Conservation (phyloP, 2,797 vertebrate species). For the Botia kubotai region DNA sequence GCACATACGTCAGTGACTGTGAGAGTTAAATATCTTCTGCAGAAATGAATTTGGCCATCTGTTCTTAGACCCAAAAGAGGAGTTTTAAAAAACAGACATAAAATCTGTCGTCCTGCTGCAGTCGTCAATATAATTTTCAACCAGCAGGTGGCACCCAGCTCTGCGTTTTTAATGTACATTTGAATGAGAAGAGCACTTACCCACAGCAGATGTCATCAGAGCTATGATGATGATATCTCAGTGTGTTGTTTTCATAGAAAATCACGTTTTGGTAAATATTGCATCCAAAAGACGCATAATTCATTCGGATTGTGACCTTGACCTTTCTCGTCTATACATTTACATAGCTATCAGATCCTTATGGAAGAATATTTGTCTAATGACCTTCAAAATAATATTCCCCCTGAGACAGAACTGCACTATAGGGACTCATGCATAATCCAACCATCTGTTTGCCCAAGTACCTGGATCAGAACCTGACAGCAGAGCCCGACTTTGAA, state of each 20-base stretch:
- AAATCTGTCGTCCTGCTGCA: neutral
- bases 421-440: slow-evolving; percentile 67
- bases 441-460: slow-evolving; percentile 72
- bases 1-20: slow-evolving; percentile 12
- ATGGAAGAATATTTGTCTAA: slow-evolving; percentile 70
- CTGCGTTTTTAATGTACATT: neutral
- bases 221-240: neutral
- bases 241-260: slow-evolving; percentile 6
- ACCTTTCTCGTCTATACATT: neutral
- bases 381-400: slow-evolving; percentile 66
- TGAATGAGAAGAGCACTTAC: neutral
- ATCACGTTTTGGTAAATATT: neutral
- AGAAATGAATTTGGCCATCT: slow-evolving; percentile 11
- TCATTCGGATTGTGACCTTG: slow-evolving; percentile 22
- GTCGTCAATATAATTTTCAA: slow-evolving; percentile 7
- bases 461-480: slow-evolving; percentile 55
- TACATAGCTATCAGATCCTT: slow-evolving; percentile 9
- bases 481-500: slow-evolving; percentile 47
- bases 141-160: slow-evolving; percentile 53
- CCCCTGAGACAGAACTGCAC: slow-evolving; percentile 49
- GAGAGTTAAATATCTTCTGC: slow-evolving; percentile 17
- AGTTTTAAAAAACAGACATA: neutral
- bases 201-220: slow-evolving; percentile 3
- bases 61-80: neutral
- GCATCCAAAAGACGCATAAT: neutral